Percentiles rank a stretch among this genome's conserved stretches.
phyloP scores from a whole-genome alignment of 2,113 vertebrate species.

The Petaurus breviceps region DNA sequence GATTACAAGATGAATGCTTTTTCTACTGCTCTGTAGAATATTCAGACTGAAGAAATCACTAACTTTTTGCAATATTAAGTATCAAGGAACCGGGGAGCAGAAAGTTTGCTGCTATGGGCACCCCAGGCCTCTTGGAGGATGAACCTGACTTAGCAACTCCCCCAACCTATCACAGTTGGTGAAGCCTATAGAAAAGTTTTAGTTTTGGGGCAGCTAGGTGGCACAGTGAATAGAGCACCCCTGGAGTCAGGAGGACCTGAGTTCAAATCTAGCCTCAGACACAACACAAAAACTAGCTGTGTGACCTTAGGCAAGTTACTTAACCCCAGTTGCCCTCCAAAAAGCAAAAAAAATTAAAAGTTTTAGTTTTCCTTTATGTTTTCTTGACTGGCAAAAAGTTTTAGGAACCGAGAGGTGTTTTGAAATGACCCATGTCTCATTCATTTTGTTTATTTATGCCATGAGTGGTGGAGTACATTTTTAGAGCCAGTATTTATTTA shows the following conservation, averaged over 20 bases:
- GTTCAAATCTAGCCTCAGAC: no score
- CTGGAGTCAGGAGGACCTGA: no score
- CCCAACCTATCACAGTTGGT: conserved; percentile 19
- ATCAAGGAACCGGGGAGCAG: neutral
- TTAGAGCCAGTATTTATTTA: conserved; percentile 49
- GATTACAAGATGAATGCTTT: neutral
- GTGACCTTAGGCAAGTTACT: no score
- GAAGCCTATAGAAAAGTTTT: conserved; percentile 48
- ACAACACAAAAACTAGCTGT: no score
- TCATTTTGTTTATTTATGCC: conserved; percentile 9
- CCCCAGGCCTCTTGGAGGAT: conserved; percentile 39
- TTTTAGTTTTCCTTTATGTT: conserved; percentile 37
- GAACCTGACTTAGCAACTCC: conserved; percentile 40
- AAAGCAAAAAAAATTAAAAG: no score
- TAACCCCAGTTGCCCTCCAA: no score
- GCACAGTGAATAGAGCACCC: no score
- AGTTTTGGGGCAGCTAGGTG: no score
- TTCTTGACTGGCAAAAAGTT: conserved; percentile 28
- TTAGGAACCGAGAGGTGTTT: conserved; percentile 52
- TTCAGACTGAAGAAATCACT: neutral
- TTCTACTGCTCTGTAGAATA: neutral
- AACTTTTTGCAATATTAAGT: neutral
- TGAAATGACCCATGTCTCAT: conserved; percentile 17
- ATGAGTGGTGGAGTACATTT: conserved; percentile 55
- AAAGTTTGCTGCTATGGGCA: neutral